Conservation (phyloP, 1,140 invertebrate species). For the Drosophila bifasciata region DNA sequence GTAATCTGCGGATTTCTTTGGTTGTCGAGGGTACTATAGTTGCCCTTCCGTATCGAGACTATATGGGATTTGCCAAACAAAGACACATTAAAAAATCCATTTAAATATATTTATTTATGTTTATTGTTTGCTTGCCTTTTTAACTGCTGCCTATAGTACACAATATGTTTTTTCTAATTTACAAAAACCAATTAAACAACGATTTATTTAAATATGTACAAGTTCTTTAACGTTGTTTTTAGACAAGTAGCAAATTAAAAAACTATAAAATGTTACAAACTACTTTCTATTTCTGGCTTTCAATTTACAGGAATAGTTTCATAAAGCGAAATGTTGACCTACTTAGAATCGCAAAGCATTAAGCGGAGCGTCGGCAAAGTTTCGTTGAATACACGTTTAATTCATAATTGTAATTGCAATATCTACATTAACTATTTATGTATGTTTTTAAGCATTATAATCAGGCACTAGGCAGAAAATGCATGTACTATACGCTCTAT, state of each 20-base stretch:
- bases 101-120: slow-evolving; percentile 42
- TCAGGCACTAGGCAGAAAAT: slow-evolving; percentile 50
- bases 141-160: slow-evolving; percentile 74
- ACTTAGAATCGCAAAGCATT: slow-evolving; percentile 33
- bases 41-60: too few species aligned
- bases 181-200: slow-evolving; percentile 74
- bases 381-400: slow-evolving; percentile 10
- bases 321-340: slow-evolving; percentile 26
- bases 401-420: slow-evolving; percentile 35
- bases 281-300: slow-evolving; percentile 36
- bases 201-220: slow-evolving; percentile 52
- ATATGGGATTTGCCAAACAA: too few species aligned
- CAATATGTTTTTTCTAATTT: slow-evolving; percentile 65
- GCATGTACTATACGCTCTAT: slow-evolving; percentile 16
- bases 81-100: not conserved
- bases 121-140: slow-evolving; percentile 58
- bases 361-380: slow-evolving; percentile 47
- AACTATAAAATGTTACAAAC: slow-evolving; percentile 62
- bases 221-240: slow-evolving; percentile 30
- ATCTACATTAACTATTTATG: slow-evolving; percentile 39
- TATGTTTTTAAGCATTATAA: slow-evolving; percentile 28
- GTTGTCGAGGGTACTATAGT: too few species aligned
- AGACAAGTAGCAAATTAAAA: slow-evolving; percentile 66
- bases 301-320: slow-evolving; percentile 38
- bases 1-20: too few species aligned